Conservation (phyloP, 2,113 vertebrate genomes). For the zebrafish (Danio rerio) region GRCz12tu NC_133197.1:26779501-26780000, state of each 20-base stretch:
- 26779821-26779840: background rate
- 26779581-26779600: constrained; percentile 29
- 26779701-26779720: background rate
- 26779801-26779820: background rate
- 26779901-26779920: no score
- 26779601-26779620: constrained; percentile 25
- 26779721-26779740: background rate
- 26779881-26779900: no score
- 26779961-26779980: no score
- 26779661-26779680: constrained; percentile 17
- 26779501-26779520: constrained; percentile 51
- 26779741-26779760: background rate
- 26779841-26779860: no score
- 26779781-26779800: background rate
- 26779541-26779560: constrained; percentile 49
- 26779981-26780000: no score
- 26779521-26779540: constrained; percentile 49
- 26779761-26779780: background rate
- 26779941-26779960: no score
- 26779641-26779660: constrained; percentile 34
- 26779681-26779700: constrained; percentile 20
- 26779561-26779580: constrained; percentile 46
- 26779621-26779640: constrained; percentile 14
- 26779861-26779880: no score
- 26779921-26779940: no score